Evolutionary conservation across 2,888 invertebrate species (phyloP).

Genomic region (Diachrysia chrysitis): DNA sequence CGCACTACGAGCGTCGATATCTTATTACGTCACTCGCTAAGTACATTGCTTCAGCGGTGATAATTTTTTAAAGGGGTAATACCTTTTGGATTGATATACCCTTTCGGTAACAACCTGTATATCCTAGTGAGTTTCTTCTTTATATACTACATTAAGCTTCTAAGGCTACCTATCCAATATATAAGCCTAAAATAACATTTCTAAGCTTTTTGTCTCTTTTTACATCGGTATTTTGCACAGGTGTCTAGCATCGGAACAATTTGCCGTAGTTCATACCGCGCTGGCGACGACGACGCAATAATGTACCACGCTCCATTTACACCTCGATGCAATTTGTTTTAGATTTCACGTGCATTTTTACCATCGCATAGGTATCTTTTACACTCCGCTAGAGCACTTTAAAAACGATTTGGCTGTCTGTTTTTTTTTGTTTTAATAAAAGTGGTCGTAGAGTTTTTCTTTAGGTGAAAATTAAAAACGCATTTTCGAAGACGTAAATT

Average conservation of each 20-base stretch:
- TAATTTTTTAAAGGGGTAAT: too few relatives aligned
- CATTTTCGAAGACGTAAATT: not conserved
- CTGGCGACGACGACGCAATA: conserved; percentile 56
- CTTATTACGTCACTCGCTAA: too few relatives aligned
- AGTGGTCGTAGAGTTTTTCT: conserved; percentile 13
- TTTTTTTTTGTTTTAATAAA: conserved; percentile 25
- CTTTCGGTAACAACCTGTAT: too few relatives aligned
- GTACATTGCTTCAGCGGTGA: too few relatives aligned
- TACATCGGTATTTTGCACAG: conserved; percentile 64
- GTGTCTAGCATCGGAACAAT: conserved; percentile 76
- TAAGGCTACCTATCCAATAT: too few relatives aligned
- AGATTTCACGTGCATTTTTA: conserved; percentile 75
- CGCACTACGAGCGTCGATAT: too few relatives aligned
- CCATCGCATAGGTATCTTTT: conserved; percentile 64
- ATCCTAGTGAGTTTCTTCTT: too few relatives aligned
- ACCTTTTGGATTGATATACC: too few relatives aligned
- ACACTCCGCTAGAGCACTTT: conserved; percentile 67
- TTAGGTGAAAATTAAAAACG: conserved; percentile 23
- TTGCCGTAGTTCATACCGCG: conserved; percentile 63
- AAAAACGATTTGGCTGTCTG: conserved; percentile 61
- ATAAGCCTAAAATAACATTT: not conserved
- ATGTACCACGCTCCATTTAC: conserved; percentile 77
- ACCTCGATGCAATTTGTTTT: conserved; percentile 79
- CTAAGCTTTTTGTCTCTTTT: not conserved
- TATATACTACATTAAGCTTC: too few relatives aligned